Evolutionary conservation across 2,888 invertebrate species (phyloP).

Genomic region (Noctuana brunneofusca): DNA sequence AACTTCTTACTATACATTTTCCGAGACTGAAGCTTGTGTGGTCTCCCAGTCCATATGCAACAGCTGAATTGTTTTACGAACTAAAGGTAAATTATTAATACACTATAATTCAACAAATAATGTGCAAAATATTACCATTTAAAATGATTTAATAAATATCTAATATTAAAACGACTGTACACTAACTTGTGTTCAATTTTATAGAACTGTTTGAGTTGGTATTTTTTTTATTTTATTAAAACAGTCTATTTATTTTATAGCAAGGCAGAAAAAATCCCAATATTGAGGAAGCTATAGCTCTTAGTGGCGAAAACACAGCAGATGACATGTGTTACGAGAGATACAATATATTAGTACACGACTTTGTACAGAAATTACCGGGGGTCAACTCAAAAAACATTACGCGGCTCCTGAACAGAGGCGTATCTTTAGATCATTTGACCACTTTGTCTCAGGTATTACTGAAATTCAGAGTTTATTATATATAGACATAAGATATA

Average conservation of each 20-base stretch:
- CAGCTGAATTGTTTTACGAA: conserved; percentile 97
- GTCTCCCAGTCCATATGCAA: conserved; percentile 98
- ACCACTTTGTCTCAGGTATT: conserved; percentile 82
- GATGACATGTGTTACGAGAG: conserved; percentile 83
- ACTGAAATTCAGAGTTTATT: not conserved
- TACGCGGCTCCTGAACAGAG: conserved; percentile 88
- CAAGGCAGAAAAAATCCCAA: conserved; percentile 92
- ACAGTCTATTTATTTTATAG: conserved; percentile 66
- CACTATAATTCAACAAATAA: too few species aligned
- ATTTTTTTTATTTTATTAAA: too few species aligned
- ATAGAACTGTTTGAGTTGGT: not conserved
- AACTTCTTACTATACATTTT: conserved; percentile 97
- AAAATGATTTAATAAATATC: too few species aligned
- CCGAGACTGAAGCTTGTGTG: conserved; percentile 96
- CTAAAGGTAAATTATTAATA: conserved; percentile 86
- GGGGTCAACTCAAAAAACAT: conserved; percentile 95
- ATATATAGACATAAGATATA: too few species aligned
- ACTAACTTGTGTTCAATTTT: too few species aligned
- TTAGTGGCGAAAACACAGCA: conserved; percentile 87
- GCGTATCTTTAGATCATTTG: conserved; percentile 85
- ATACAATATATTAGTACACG: conserved; percentile 89
- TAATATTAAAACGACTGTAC: too few species aligned
- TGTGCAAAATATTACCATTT: too few species aligned
- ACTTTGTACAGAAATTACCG: conserved; percentile 93
- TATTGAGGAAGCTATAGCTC: conserved; percentile 86